Evolutionary conservation across 1,140 invertebrate species (phyloP).

Genomic region (Mylabris phalerata): DNA sequence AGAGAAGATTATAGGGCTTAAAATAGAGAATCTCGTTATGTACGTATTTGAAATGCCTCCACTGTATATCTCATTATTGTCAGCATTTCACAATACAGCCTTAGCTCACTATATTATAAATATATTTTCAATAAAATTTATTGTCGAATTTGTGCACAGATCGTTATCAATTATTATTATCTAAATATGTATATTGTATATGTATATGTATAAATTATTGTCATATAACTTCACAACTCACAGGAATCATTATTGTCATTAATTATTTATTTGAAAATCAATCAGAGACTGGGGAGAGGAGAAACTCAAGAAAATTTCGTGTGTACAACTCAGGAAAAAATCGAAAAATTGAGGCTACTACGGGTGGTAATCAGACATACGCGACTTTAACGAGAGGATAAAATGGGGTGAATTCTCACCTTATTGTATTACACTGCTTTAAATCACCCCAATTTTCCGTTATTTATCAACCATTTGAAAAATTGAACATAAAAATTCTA

Average conservation of each 20-base stretch:
- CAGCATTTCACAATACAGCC: slow-evolving; percentile 9
- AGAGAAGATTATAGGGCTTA: too few relatives aligned
- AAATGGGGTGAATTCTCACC: too few relatives aligned
- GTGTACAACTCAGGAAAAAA: too few relatives aligned
- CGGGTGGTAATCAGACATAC: too few relatives aligned
- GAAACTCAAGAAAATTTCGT: background rate
- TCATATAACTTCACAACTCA: background rate
- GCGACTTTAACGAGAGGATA: too few relatives aligned
- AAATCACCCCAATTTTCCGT: background rate
- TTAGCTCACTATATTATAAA: slow-evolving; percentile 15
- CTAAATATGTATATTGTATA: slow-evolving; percentile 1
- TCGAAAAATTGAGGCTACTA: too few relatives aligned
- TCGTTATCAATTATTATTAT: background rate
- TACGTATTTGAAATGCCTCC: too few relatives aligned
- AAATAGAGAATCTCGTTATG: too few relatives aligned
- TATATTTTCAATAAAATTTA: slow-evolving; percentile 5
- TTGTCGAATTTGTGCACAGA: slow-evolving; percentile 12
- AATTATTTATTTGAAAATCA: background rate
- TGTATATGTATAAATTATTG: slow-evolving; percentile 7
- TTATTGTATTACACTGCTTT: background rate
- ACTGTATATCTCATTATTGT: slow-evolving; percentile 7
- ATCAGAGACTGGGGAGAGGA: background rate
- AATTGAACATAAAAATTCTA: background rate
- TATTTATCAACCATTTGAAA: background rate
- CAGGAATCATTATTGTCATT: background rate